Percentiles rank a stretch among this genome's conserved stretches.
Conservation (phyloP, 2,888 invertebrate genomes). For the Epinotia nisella region DNA sequence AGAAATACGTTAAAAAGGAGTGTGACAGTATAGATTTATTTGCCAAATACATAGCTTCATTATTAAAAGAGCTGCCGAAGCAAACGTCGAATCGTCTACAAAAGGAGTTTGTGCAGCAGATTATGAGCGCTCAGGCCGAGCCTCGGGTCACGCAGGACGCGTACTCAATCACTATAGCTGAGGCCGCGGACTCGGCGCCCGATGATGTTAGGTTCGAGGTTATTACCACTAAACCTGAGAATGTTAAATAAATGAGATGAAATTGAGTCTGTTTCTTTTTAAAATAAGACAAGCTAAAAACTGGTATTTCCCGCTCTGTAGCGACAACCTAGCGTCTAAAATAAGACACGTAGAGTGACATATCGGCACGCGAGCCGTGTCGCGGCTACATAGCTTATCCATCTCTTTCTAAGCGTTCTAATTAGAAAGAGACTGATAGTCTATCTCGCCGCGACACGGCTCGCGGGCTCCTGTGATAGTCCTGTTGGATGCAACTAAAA, state of each 20-base stretch:
- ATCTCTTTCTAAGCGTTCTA: no score
- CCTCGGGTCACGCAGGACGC: not conserved
- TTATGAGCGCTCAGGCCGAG: constrained; percentile 47
- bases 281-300: no score
- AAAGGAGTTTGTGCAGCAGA: constrained; percentile 56
- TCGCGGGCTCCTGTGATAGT: no score
- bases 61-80: constrained; percentile 59
- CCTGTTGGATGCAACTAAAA: no score
- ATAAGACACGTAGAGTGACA: no score
- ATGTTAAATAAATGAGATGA: not conserved
- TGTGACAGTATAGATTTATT: constrained; percentile 56
- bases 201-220: constrained; percentile 30
- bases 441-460: no score
- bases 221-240: constrained; percentile 18
- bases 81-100: constrained; percentile 56
- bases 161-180: constrained; percentile 47
- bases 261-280: no score
- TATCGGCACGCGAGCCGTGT: no score
- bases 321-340: no score
- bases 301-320: no score
- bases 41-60: constrained; percentile 56
- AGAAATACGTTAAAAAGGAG: constrained; percentile 45
- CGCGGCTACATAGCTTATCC: no score
- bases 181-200: constrained; percentile 12
- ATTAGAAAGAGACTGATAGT: no score